Evolutionary conservation across 1,140 invertebrate genomes (phyloP).

Genomic region (Macrocentrus cingulum): DNA sequence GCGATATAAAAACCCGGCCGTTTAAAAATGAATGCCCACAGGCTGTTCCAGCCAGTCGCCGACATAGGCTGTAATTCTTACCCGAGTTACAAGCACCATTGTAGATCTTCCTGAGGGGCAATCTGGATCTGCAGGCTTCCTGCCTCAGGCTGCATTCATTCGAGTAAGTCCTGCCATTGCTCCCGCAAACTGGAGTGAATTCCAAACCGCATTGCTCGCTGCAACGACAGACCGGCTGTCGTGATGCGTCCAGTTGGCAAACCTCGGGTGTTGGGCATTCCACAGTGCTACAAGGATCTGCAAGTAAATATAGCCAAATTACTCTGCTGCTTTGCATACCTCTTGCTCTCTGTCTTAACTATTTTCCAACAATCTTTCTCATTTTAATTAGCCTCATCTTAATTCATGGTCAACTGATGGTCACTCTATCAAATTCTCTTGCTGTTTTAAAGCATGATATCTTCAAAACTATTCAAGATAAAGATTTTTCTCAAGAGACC

Average conservation of each 20-base stretch:
- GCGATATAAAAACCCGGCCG: not conserved
- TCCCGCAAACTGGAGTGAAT: conserved; percentile 81
- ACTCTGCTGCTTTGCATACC: too few species aligned
- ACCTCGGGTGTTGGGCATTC: conserved; percentile 78
- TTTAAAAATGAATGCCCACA: conserved; percentile 6
- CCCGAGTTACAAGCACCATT: conserved; percentile 78
- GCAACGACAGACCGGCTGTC: conserved; percentile 78
- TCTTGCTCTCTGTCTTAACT: too few species aligned
- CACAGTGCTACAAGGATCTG: conserved; percentile 81
- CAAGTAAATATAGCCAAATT: conserved; percentile 32
- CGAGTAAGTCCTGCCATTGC: conserved; percentile 82
- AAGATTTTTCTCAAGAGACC: too few species aligned
- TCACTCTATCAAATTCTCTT: too few species aligned
- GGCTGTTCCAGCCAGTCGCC: not conserved
- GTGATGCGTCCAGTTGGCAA: conserved; percentile 78
- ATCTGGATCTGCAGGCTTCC: conserved; percentile 73
- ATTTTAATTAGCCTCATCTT: too few species aligned
- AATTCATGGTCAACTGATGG: too few species aligned
- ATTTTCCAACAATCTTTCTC: too few species aligned
- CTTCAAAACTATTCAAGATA: too few species aligned
- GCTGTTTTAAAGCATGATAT: too few species aligned
- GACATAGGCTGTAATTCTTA: conserved; percentile 46
- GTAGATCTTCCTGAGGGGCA: conserved; percentile 75
- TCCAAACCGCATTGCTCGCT: conserved; percentile 77
- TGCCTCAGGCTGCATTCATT: conserved; percentile 81